These are phyloP conservation scores for Leptinotarsa defecta DNA, from an alignment of 1,140 invertebrate species.

Conservation along the genomic window DNA sequence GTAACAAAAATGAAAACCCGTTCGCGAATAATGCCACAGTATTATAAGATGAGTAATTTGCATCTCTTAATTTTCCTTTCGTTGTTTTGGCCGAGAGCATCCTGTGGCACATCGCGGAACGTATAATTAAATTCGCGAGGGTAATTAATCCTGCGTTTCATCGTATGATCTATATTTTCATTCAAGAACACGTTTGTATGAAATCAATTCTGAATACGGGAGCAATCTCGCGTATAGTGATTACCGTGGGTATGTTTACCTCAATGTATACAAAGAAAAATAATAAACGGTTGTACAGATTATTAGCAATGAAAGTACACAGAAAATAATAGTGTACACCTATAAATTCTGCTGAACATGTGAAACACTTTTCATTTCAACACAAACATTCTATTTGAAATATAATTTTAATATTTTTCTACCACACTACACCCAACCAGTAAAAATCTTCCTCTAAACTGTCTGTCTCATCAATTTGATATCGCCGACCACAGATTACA, in stretches of 20 bases:
- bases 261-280: too few relatives aligned
- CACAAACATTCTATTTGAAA: too few relatives aligned
- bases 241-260: background rate
- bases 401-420: too few relatives aligned
- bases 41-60: background rate
- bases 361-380: too few relatives aligned
- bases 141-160: background rate
- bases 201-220: background rate
- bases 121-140: background rate
- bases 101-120: background rate
- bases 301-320: too few relatives aligned
- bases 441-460: too few relatives aligned
- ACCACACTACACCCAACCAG: too few relatives aligned
- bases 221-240: background rate
- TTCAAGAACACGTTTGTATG: background rate
- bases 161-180: conserved; percentile 6
- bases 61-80: background rate
- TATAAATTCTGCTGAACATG: too few relatives aligned
- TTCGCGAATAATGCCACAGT: background rate
- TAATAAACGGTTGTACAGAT: too few relatives aligned
- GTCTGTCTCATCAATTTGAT: too few relatives aligned
- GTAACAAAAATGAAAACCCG: background rate
- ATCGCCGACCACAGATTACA: too few relatives aligned
- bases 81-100: background rate
- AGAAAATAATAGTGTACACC: too few relatives aligned